phyloP scores from a whole-genome alignment of 2,888 invertebrate genomes.

The Epinotia bilunana region DNA sequence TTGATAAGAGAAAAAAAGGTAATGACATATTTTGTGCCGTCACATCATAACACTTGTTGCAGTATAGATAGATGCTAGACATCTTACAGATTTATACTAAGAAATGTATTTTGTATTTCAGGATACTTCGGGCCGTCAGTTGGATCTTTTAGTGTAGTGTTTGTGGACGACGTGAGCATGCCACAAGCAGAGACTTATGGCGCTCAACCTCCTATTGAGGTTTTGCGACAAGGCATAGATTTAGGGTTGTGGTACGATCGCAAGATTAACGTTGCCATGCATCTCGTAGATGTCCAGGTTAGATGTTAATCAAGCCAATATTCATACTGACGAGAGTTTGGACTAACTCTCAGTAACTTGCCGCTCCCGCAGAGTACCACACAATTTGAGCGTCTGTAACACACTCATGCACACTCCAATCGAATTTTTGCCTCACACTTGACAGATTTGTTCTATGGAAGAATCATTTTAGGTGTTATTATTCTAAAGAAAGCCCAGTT shows the following conservation, averaged over 20 bases:
- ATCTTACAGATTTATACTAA: not conserved
- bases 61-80: not conserved
- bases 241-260: constrained; percentile 96
- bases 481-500: too few species aligned
- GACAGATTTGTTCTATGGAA: too few species aligned
- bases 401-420: too few species aligned
- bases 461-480: too few species aligned
- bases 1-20: constrained; percentile 96
- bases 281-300: constrained; percentile 93
- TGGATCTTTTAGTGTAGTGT: constrained; percentile 94
- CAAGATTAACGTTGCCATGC: constrained; percentile 90
- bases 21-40: constrained; percentile 13
- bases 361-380: too few species aligned
- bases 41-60: not conserved
- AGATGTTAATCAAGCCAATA: constrained; percentile 15
- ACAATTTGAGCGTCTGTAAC: too few species aligned
- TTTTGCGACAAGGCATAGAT: constrained; percentile 95
- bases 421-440: too few species aligned
- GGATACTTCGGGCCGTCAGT: constrained; percentile 97
- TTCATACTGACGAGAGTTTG: not conserved
- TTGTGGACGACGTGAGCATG: constrained; percentile 98
- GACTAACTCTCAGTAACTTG: too few species aligned
- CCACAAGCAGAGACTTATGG: constrained; percentile 95
- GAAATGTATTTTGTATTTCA: constrained; percentile 51
- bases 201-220: constrained; percentile 97